Evolutionary conservation across 2,888 invertebrate species (phyloP), one percentile per base, ranked within the genome.

Genomic region (Tipula confusa): DNA sequence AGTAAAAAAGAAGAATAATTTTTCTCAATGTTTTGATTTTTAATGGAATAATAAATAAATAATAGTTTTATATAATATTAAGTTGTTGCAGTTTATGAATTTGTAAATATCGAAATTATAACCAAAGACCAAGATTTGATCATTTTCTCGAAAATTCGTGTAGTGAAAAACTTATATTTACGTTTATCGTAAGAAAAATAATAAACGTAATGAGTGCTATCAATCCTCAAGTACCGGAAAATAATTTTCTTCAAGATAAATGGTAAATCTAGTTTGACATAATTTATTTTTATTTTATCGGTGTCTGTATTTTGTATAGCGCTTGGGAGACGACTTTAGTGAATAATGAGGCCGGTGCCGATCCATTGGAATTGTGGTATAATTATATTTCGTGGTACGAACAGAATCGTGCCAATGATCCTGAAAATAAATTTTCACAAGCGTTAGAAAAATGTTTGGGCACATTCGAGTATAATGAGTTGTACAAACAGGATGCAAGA

Each of bases 351-450:
- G 98, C 97, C 0, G 92, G 94, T 85, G 98, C 98, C 90, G 98
- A 98, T 90, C 97, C 97, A 1, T 89, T 98, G 85, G 95, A 96
- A 87, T 94, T 95, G 84, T 97, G 97, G 95, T 95, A 95, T 87
- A 94, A 95, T 86, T 98, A 97, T 88, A 95, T 98, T 84, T 93
- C 93, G 84, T 98, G 98, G 98, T 93, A 96, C 84, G 98, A 98
- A 88, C 97, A 98, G 88, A 95, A 94, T 87, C 87, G 87, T 2
- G 87, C 87, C 80, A 87, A 88, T n/a, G 97, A 93, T 89, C 96
- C 97, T n/a, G 96, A 96, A 88, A 94, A 95, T 88, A 97, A 97
- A n/a, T 95, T 94, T 87, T 95, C 96, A 86, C 95, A 95, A 80
- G 95, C 95, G 83, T 91, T 97, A 85, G 95, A 96, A 88, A 93